Percentiles rank a stretch among this genome's conserved stretches.
phyloP scores from a whole-genome alignment of 92 coral and sea anemone genomes.

The Galaxea fascicularis region DNA sequence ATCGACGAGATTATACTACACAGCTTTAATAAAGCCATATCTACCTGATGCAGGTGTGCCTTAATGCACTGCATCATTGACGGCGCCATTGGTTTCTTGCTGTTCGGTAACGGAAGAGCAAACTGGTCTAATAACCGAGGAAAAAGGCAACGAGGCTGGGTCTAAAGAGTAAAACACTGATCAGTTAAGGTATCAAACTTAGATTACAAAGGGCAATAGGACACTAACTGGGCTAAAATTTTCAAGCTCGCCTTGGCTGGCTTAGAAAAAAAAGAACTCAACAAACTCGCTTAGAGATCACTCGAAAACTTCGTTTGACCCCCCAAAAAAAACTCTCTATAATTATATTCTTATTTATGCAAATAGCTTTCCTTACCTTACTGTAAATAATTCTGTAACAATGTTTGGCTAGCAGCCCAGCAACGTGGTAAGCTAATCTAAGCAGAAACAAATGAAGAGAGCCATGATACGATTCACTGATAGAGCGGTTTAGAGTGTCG shows the following conservation, averaged over 20 bases:
- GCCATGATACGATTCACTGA: background rate
- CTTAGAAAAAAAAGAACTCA: too few relatives aligned
- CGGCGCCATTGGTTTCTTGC: conserved; percentile 79
- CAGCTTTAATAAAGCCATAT: background rate
- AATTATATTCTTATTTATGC: too few relatives aligned
- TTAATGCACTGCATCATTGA: conserved; percentile 82
- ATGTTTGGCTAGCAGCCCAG: conserved; percentile 81
- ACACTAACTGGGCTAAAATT: too few relatives aligned
- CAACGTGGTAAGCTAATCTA: conserved; percentile 86
- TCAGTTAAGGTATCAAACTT: too few relatives aligned
- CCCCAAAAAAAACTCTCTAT: too few relatives aligned
- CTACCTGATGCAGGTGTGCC: conserved; percentile 83
- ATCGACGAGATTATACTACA: too few relatives aligned
- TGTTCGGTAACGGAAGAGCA: conserved; percentile 82
- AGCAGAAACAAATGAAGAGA: background rate
- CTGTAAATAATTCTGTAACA: conserved; percentile 93
- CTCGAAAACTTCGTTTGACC: too few relatives aligned
- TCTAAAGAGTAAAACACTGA: conserved; percentile 43
- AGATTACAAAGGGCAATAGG: too few relatives aligned
- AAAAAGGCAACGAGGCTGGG: conserved; percentile 87
- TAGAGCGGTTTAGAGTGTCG: background rate
- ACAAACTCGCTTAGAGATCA: too few relatives aligned
- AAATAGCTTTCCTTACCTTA: conserved; percentile 60
- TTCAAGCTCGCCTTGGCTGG: too few relatives aligned
- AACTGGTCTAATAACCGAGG: conserved; percentile 93